Conservation (phyloP, 2,113 vertebrate species). For the Camelus dromedarius region DNA sequence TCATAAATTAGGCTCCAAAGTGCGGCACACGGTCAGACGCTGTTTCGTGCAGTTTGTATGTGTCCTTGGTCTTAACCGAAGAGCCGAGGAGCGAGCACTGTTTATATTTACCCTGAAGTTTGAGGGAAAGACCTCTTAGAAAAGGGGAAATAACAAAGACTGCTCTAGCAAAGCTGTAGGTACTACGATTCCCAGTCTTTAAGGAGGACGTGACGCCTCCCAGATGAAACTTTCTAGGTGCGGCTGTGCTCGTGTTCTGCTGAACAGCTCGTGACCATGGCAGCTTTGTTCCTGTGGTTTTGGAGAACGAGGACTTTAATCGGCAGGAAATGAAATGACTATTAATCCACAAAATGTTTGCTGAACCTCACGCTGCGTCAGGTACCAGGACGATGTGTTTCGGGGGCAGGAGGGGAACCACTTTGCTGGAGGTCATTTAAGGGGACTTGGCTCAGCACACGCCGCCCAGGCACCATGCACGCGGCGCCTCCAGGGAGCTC, state of each 20-base stretch:
- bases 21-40: rapidly evolving
- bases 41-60: too few relatives aligned
- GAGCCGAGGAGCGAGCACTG: too few relatives aligned
- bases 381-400: rapidly evolving
- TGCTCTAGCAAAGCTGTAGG: neutral
- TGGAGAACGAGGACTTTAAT: too few relatives aligned
- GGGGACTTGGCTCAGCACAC: rapidly evolving
- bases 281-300: rapidly evolving
- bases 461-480: rapidly evolving
- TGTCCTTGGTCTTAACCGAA: too few relatives aligned
- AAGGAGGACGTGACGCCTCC: rapidly evolving
- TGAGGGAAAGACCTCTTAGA: neutral
- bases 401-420: neutral
- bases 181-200: too few relatives aligned
- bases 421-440: neutral
- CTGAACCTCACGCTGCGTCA: rapidly evolving
- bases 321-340: rapidly evolving
- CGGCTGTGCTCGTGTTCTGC: neutral
- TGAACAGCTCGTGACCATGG: rapidly evolving
- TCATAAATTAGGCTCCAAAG: rapidly evolving
- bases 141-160: neutral
- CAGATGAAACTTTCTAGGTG: neutral
- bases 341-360: too few relatives aligned
- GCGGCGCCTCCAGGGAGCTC: rapidly evolving
- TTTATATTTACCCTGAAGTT: neutral